A percentile compares a stretch with the other conserved stretches of the same genome.
Evolutionary conservation across 2,113 vertebrate species (phyloP).

Genomic region (Epinephelus fuscoguttatus): DNA sequence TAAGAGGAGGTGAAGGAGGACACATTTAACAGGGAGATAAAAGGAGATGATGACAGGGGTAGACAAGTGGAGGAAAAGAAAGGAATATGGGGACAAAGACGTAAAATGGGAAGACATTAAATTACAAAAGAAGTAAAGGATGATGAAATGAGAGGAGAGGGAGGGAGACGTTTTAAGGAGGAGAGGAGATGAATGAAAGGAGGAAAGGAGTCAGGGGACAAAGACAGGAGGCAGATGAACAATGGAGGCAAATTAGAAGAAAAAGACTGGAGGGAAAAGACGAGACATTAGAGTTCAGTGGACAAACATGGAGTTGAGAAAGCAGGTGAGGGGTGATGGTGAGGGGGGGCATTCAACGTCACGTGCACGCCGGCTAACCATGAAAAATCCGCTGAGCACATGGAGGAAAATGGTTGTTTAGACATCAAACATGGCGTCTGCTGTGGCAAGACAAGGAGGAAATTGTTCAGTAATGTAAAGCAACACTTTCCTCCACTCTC

Average conservation of each 20-base stretch:
- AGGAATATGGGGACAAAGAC: not conserved
- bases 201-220: not conserved
- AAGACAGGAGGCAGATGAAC: no score
- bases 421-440: not conserved
- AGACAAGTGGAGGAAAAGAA: not conserved
- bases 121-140: no score
- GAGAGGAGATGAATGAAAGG: not conserved
- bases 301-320: not conserved
- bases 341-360: not conserved
- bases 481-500: not conserved
- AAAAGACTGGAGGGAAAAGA: not conserved
- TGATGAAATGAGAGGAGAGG: not conserved
- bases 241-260: not conserved
- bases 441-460: not conserved
- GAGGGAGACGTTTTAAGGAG: not conserved
- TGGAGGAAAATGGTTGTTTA: not conserved
- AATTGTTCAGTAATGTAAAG: slow-evolving; percentile 1
- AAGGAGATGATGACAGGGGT: no score
- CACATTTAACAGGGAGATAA: no score
- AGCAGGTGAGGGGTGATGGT: not conserved
- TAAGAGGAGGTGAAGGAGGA: no score
- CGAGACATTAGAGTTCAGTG: not conserved
- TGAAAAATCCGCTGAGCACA: not conserved
- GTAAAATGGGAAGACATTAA: not conserved
- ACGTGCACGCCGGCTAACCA: not conserved